A percentile compares a stretch with the other conserved stretches of the same genome.
These are phyloP conservation scores for Solea solea DNA, from an alignment of 2,113 vertebrate species.

Conservation along the genomic window DNA sequence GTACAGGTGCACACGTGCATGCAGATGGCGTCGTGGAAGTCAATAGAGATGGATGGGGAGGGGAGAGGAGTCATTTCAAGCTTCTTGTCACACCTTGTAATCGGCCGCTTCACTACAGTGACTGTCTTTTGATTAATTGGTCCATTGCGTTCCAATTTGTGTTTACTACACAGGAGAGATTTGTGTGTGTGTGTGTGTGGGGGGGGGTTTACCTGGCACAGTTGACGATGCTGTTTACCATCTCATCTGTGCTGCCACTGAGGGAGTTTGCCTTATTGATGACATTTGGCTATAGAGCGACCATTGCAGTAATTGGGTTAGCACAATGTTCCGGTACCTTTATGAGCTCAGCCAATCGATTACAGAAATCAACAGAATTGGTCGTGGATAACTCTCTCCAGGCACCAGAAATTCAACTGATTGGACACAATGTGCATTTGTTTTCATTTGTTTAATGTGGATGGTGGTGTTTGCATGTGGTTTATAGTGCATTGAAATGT, in stretches of 20 bases:
- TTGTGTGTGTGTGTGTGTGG: conserved; percentile 22
- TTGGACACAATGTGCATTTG: conserved; percentile 14
- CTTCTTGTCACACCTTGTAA: conserved; percentile 61
- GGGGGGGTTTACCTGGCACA: conserved; percentile 27
- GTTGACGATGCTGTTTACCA: conserved; percentile 36
- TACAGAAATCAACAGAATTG: conserved; percentile 26
- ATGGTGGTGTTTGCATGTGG: conserved; percentile 1
- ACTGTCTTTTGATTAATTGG: conserved; percentile 66
- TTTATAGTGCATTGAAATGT: no score
- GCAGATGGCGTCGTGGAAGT: conserved; percentile 17
- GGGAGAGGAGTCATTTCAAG: conserved; percentile 63
- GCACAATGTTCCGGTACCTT: conserved; percentile 22
- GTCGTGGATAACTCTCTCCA: conserved; percentile 31
- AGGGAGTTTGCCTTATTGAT: conserved; percentile 30
- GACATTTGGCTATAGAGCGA: conserved; percentile 20
- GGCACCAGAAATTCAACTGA: conserved; percentile 32
- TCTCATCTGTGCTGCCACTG: conserved; percentile 5
- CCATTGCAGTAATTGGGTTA: conserved; percentile 28
- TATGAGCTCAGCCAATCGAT: conserved; percentile 60
- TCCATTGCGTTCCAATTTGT: conserved; percentile 63
- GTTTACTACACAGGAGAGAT: conserved; percentile 45
- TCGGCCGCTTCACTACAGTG: conserved; percentile 44
- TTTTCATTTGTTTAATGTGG: background rate
- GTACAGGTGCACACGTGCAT: conserved; percentile 13
- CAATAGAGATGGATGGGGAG: conserved; percentile 54